phyloP scores from a whole-genome alignment of 1,140 invertebrate genomes.

The Mactra quadrangularis region DNA sequence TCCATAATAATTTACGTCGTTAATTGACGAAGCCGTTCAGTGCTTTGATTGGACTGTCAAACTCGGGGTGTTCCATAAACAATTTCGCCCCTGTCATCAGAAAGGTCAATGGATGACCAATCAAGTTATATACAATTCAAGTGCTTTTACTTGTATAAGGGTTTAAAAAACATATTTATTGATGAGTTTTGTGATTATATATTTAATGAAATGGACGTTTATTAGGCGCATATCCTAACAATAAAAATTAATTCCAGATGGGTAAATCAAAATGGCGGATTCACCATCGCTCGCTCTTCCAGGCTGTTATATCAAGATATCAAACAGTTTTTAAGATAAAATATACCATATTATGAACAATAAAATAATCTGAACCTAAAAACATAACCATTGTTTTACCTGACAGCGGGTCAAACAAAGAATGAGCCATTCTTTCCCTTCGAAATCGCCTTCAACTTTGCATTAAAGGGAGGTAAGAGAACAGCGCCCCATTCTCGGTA shows the following conservation, averaged over 20 bases:
- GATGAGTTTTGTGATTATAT: too few relatives aligned
- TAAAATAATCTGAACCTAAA: too few relatives aligned
- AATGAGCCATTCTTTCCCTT: conserved; percentile 21
- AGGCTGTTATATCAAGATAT: conserved; percentile 15
- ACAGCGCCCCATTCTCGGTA: background rate
- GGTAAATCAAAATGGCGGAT: conserved; percentile 46
- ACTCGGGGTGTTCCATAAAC: conserved; percentile 23
- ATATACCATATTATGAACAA: background rate
- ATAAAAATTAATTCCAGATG: background rate
- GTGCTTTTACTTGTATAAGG: too few relatives aligned
- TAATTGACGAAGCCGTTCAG: background rate
- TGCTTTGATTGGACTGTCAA: background rate
- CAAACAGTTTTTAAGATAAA: background rate
- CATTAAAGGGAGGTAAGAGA: conserved; percentile 48
- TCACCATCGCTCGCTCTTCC: background rate
- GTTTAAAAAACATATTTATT: too few relatives aligned
- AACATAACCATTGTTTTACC: background rate
- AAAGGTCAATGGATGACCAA: conserved; percentile 8
- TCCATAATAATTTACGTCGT: too few relatives aligned
- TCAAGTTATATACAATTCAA: too few relatives aligned
- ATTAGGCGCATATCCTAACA: background rate
- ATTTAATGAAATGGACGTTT: too few relatives aligned
- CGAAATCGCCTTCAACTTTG: background rate
- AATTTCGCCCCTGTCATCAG: background rate
- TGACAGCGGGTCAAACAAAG: conserved; percentile 37